Percentiles rank a stretch among this genome's conserved stretches.
phyloP scores from a whole-genome alignment of 2,797 vertebrate genomes.

The Tenualosa thibaudeaui region DNA sequence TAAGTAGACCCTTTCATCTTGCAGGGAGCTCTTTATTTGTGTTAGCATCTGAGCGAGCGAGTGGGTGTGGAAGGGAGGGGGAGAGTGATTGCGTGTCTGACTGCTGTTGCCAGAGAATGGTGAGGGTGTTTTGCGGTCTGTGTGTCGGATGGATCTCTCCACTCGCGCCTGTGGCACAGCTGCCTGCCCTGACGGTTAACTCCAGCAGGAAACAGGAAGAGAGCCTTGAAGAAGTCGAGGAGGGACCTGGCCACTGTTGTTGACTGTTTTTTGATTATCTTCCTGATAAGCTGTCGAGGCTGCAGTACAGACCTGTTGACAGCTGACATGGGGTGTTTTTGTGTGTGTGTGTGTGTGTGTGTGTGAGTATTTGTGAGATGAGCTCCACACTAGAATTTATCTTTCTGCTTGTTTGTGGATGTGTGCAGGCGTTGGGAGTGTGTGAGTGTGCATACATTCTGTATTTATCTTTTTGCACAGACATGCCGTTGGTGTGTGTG shows the following conservation, averaged over 20 bases:
- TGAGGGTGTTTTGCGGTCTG: not conserved
- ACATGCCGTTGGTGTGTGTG: too few relatives aligned
- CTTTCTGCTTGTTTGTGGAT: too few relatives aligned
- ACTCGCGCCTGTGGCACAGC: not conserved
- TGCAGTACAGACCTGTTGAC: not conserved
- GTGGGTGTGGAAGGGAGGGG: not conserved
- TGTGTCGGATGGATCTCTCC: not conserved
- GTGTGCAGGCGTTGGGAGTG: too few relatives aligned
- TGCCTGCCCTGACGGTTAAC: not conserved
- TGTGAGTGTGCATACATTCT: not conserved
- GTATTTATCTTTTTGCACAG: too few relatives aligned
- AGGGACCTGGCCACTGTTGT: not conserved
- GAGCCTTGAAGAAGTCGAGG: not conserved
- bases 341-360: constrained; percentile 16
- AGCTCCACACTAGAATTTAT: not conserved
- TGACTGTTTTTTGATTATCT: not conserved
- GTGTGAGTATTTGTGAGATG: not conserved
- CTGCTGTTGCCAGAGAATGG: not conserved
- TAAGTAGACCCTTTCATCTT: not conserved
- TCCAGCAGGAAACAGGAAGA: not conserved
- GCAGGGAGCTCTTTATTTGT: not conserved
- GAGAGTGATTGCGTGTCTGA: too few relatives aligned
- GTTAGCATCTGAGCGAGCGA: not conserved
- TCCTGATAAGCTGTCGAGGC: not conserved
- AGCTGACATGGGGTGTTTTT: not conserved